phyloP scores from a whole-genome alignment of 53 echinoderm and acorn worm genomes.

The Temnopleurus reevesii region DNA sequence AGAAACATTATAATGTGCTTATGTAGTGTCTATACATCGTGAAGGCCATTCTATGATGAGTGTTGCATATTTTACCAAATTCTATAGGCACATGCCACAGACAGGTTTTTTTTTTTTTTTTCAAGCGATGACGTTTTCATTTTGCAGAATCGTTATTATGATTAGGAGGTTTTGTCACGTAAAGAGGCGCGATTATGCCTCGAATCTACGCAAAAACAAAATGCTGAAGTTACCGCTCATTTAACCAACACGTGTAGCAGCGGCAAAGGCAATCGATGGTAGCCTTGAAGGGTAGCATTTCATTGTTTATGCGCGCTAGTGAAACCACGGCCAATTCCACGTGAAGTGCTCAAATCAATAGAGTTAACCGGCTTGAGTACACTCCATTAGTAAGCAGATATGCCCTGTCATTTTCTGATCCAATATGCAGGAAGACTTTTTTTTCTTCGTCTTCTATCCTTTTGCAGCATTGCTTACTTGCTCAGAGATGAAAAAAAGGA shows the following conservation, averaged over 20 bases:
- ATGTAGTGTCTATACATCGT: too few relatives aligned
- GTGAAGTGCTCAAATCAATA: slow-evolving; percentile 43
- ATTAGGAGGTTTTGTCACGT: too few relatives aligned
- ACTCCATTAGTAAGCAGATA: slow-evolving; percentile 47
- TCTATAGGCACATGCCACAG: too few relatives aligned
- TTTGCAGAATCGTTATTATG: too few relatives aligned
- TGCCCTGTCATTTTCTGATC: slow-evolving; percentile 30
- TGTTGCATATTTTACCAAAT: too few relatives aligned
- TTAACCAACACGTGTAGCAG: slow-evolving; percentile 18
- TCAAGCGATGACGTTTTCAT: too few relatives aligned
- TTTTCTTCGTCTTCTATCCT: too few relatives aligned
- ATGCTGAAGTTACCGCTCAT: slow-evolving; percentile 10
- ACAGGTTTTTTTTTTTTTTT: too few relatives aligned
- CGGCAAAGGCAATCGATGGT: slow-evolving; percentile 9
- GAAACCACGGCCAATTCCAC: slow-evolving; percentile 29
- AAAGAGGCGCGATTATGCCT: too few relatives aligned
- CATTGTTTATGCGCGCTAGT: slow-evolving; percentile 2
- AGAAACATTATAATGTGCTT: too few relatives aligned
- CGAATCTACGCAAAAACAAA: too few relatives aligned
- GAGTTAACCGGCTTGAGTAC: slow-evolving; percentile 40
- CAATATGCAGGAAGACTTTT: slow-evolving; percentile 6
- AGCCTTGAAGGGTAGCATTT: slow-evolving; percentile 30
- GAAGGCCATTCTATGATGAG: too few relatives aligned
- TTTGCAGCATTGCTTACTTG: background rate
- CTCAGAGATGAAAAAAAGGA: background rate